Percentiles rank a stretch among this genome's conserved stretches.
Evolutionary conservation across 2,797 vertebrate genomes (phyloP).

Genomic region (Molossus alvarezi): DNA sequence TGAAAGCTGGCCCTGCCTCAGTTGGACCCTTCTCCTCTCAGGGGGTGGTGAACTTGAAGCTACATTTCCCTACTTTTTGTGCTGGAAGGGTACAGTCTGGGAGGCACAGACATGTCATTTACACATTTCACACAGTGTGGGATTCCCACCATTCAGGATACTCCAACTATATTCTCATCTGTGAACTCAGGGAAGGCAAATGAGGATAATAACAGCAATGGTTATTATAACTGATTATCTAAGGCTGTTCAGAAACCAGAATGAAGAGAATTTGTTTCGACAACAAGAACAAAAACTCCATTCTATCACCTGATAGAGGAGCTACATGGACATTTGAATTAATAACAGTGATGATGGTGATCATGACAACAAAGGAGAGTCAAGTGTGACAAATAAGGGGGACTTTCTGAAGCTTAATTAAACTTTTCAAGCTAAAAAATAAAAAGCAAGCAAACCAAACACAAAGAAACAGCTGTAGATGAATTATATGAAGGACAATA

Average conservation of each 20-base stretch:
- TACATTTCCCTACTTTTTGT: neutral
- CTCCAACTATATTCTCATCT: no score
- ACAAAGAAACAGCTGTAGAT: no score
- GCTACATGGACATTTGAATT: neutral
- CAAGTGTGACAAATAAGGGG: neutral
- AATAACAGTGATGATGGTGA: neutral
- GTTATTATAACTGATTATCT: neutral
- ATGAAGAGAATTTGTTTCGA: neutral
- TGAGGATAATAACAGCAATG: neutral
- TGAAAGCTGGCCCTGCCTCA: no score
- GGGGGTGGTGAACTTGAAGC: neutral
- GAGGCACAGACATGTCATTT: neutral
- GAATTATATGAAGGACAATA: no score
- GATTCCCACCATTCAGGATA: neutral
- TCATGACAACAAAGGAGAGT: neutral
- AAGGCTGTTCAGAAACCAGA: neutral
- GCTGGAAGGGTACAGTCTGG: no score
- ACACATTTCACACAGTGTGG: neutral
- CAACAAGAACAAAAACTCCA: neutral
- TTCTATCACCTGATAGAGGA: neutral
- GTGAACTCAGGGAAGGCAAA: neutral
- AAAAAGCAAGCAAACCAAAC: neutral
- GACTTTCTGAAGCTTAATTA: neutral
- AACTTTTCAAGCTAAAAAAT: neutral
- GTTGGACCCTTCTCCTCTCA: no score